Evolutionary conservation across 2,113 vertebrate species (phyloP).

Genomic region (Dasyurus viverrinus): DNA sequence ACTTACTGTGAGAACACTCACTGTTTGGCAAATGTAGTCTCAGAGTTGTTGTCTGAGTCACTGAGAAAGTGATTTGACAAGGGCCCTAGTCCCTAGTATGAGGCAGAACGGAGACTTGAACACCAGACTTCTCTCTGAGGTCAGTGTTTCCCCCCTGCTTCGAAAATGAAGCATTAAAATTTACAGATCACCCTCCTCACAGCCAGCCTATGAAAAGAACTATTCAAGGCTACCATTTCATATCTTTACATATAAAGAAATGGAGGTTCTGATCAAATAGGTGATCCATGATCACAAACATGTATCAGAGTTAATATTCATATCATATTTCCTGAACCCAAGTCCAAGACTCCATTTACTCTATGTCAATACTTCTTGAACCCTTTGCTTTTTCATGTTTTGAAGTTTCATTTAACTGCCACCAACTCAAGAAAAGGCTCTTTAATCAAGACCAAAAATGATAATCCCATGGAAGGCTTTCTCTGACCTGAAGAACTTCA

Average conservation of each 20-base stretch:
- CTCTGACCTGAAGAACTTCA: neutral
- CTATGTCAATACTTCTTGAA: neutral
- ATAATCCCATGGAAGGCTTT: neutral
- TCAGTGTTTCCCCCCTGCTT: neutral
- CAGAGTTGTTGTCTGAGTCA: neutral
- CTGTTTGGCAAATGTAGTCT: neutral
- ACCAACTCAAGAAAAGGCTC: neutral
- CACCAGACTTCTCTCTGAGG: no score
- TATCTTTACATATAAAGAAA: neutral
- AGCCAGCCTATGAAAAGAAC: neutral
- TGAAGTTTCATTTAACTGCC: neutral
- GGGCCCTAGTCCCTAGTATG: neutral
- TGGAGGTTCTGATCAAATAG: neutral
- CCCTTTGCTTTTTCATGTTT: neutral
- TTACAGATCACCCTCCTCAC: neutral
- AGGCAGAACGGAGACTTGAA: neutral
- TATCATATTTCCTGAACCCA: neutral
- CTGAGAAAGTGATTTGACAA: neutral
- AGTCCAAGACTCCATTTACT: neutral
- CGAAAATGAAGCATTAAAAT: neutral
- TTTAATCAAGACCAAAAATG: neutral
- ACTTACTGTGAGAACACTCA: neutral
- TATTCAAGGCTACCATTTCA: neutral
- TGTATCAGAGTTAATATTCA: slow-evolving; percentile 4
- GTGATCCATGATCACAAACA: neutral